Evolutionary conservation across 2,797 vertebrate species (phyloP), one percentile per base, ranked within the genome.

Genomic region (Propithecus perrieri): DNA sequence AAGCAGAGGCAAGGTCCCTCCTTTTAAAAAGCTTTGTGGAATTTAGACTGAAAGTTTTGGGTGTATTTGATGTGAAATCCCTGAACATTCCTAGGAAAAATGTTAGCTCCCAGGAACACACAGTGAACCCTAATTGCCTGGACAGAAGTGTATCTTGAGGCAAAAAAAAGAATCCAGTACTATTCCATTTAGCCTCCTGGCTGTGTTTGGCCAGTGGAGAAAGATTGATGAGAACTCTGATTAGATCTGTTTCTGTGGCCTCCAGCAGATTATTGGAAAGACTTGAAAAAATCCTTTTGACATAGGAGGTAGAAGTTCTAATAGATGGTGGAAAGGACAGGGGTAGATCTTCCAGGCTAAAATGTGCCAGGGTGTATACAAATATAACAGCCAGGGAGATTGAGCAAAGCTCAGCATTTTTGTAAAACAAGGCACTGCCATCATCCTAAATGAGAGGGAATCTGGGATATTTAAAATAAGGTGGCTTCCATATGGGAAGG

Each of bases 151-250:
- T 61, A 76, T 89, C 80, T 89, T 87, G 38, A 88, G 57, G 84
- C 71, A 94, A 61, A 85, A 80, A 80, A 93, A 95, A 93, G 57
- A 95, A 83, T 46, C 41, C 85, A 59, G 84, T 75, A 78, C 57
- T 53, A 48, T 90, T 91, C 30, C 78, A 33, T 20, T 86, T 38
- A 96, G 94, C 83, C 93, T 92, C n/a, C 67, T 92, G 84, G 55
- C 79, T 93, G 74, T 80, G 41, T 96, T 94, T 92, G 94, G 72
- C 85, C 61, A 61, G 83, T 24, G 30, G 95, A 79, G 96, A 88
- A 96, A 97, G 97, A 98, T 92, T 91, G 90, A 97, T 96, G 96
- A 83, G 86, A 95, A 95, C 63, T 41, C 43, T 92, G 85, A 95
- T 97, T 94, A 95, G 63, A 88, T 95, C 95, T 96, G 96, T 95